A percentile compares a stretch with the other conserved stretches of the same genome.
phyloP scores from a whole-genome alignment of 2,797 vertebrate species.

The Todus mexicanus region DNA sequence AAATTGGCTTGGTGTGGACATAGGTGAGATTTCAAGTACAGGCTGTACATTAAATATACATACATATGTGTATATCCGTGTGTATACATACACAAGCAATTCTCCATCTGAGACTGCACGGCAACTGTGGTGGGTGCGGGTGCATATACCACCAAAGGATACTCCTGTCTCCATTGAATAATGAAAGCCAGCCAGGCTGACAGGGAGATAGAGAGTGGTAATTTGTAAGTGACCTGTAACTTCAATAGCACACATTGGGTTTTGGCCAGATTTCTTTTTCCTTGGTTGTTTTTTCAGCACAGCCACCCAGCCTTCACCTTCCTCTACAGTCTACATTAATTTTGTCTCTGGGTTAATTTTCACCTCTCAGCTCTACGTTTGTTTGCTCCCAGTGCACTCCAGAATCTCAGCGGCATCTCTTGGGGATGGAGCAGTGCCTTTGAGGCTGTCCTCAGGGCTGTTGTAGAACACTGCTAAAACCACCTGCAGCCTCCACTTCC shows the following conservation, averaged over 20 bases:
- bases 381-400: not conserved
- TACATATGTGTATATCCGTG: not conserved
- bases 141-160: not conserved
- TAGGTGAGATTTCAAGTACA: slow-evolving; percentile 37
- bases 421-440: not conserved
- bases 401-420: not conserved
- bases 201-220: not conserved
- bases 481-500: not conserved
- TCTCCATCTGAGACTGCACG: not conserved
- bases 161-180: not conserved
- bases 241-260: not conserved
- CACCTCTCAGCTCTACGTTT: not conserved
- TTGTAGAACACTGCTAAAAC: not conserved
- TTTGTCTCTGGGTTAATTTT: not conserved
- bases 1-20: slow-evolving; percentile 47
- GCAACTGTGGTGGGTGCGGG: not conserved
- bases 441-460: not conserved
- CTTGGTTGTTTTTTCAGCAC: not conserved
- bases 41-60: slow-evolving; percentile 42
- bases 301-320: not conserved
- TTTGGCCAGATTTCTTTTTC: not conserved
- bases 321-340: not conserved
- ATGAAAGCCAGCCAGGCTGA: not conserved
- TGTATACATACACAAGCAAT: not conserved
- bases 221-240: not conserved